These are phyloP conservation scores for Perccottus glenii DNA, from an alignment of 2,113 vertebrate species.

Conservation along the genomic window DNA sequence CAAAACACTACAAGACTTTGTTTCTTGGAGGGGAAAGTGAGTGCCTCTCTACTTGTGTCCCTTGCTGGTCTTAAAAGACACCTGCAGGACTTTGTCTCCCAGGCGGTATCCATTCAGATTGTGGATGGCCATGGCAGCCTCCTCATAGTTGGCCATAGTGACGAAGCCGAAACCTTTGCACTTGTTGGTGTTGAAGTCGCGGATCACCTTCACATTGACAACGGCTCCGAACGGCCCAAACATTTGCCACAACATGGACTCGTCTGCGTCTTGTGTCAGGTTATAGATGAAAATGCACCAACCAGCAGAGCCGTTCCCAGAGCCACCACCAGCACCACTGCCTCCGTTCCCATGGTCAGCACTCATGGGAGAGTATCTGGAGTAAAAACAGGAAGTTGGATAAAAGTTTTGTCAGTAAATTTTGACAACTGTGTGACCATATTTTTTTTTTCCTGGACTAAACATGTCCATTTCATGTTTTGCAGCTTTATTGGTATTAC, in stretches of 20 bases:
- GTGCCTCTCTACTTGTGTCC: constrained; percentile 87
- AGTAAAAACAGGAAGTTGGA: constrained; percentile 37
- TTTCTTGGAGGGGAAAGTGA: no score
- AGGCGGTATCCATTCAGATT: constrained; percentile 97
- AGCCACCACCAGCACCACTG: constrained; percentile 85
- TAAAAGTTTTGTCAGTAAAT: neutral
- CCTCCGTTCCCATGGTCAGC: constrained; percentile 94
- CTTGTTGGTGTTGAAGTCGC: constrained; percentile 99
- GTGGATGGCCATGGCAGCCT: constrained; percentile 97
- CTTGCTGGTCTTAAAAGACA: constrained; percentile 99
- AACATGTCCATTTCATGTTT: no score
- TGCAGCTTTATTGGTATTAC: no score
- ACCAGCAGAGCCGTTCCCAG: constrained; percentile 86
- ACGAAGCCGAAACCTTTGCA: constrained; percentile 99
- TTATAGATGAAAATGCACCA: constrained; percentile 99
- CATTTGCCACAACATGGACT: constrained; percentile 99
- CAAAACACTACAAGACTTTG: neutral
- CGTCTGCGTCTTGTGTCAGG: constrained; percentile 93
- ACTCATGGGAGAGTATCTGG: constrained; percentile 97
- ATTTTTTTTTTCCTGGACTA: no score
- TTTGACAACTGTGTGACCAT: no score
- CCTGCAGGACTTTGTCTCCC: constrained; percentile 97
- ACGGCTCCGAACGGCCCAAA: constrained; percentile 97
- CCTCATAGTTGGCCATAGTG: constrained; percentile 99
- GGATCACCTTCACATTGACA: constrained; percentile 97